Conservation (phyloP, 2,888 invertebrate species). For the Andrena chrysosceles region DNA sequence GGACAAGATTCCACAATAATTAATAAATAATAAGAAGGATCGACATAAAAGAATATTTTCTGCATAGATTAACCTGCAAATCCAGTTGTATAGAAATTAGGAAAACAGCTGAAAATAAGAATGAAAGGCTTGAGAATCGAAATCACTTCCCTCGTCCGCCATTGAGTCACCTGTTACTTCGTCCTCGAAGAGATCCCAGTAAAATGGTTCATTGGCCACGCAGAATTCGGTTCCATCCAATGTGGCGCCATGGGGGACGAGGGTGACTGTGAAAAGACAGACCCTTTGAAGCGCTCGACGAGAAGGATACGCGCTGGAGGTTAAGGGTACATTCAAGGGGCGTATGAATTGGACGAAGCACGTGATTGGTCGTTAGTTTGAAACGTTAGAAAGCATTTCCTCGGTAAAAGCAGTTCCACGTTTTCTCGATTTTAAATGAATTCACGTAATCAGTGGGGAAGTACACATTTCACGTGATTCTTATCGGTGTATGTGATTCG, state of each 20-base stretch:
- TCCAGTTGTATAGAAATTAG: too few species aligned
- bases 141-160: conserved; percentile 13
- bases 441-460: neutral
- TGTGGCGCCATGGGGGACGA: conserved; percentile 54
- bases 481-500: neutral
- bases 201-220: conserved; percentile 59
- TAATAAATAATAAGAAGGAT: too few species aligned
- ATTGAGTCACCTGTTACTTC: conserved; percentile 55
- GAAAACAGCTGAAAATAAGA: too few species aligned
- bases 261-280: conserved; percentile 54
- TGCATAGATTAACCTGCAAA: too few species aligned
- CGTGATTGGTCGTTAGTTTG: conserved; percentile 30
- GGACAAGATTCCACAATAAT: too few species aligned
- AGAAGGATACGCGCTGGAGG: neutral
- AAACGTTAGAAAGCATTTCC: neutral
- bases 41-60: too few species aligned
- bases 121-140: neutral
- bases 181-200: conserved; percentile 26
- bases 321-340: conserved; percentile 30
- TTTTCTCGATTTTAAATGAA: too few species aligned
- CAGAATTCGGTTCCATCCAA: conserved; percentile 40
- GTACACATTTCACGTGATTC: neutral
- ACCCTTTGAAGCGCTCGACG: conserved; percentile 41
- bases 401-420: too few species aligned
- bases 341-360: conserved; percentile 10